Evolutionary conservation across 2,113 vertebrate genomes (phyloP), one percentile per base, ranked within the genome.

Genomic region (Tragelaphus strepsiceros): DNA sequence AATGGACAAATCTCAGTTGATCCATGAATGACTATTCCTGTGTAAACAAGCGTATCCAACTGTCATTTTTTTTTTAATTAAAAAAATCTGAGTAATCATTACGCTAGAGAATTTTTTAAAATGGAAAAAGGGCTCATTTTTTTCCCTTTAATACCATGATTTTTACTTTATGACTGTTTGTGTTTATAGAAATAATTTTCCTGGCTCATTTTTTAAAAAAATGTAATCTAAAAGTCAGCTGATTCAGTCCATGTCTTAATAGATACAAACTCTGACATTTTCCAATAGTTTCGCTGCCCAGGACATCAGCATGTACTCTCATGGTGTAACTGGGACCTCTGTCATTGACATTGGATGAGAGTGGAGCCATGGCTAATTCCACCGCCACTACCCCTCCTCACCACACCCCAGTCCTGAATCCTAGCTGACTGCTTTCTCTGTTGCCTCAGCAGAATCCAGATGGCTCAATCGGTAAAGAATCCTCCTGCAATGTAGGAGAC

Each of bases 151-250:
- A 78, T 81, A n/a, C 28, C 54, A 67, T 46, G 32, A 43, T 84
- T 93, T 93, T 96, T 88, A 28, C 39, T 88, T 97, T 49, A 53
- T 78, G 4, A 46, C 35, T 78, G 1, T 64, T 90, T 64, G 24
- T 94, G 51, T 77, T 97, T 91, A 56, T 5, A 39, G 87, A 95
- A 95, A 83, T 71, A 53, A 85, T 30, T 88, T 96, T 93, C 43
- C 35, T 32, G 71, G 62, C 30, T 86, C 14, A 24, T 51, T 88
- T 17, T 32, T 17, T 2, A 13, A 13, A 61, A 61, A 62, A 64
- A 67, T 19, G 1, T 59, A n/a, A 32, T 19, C 39, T 43, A 2
- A 54, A 84, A 86, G 54, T 61, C 67, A 49, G 0, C n/a, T 5
- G 28, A 74, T 61, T n/a, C 8, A 2, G 17, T 15, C 53, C 28